phyloP scores from a whole-genome alignment of 2,797 vertebrate genomes.

The Chrysocyon brachyurus region DNA sequence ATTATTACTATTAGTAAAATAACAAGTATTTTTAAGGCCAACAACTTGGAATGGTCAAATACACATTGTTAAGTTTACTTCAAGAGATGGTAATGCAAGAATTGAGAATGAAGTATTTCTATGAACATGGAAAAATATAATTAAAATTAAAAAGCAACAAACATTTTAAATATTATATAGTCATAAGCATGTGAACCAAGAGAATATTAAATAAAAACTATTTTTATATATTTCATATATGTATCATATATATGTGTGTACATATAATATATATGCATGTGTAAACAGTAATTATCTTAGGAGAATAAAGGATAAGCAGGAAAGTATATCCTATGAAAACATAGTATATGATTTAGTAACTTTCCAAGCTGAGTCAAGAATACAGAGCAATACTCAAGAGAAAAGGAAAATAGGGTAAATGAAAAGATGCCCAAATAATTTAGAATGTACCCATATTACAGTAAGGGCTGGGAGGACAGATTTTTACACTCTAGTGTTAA shows the following conservation, averaged over 20 bases:
- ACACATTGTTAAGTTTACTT: neutral
- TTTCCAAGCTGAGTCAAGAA: slow-evolving; percentile 44
- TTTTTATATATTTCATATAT: too few species aligned
- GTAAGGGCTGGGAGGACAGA: neutral
- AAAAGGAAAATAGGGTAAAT: slow-evolving; percentile 30
- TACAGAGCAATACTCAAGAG: neutral
- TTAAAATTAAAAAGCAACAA: slow-evolving; percentile 45
- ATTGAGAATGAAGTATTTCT: slow-evolving; percentile 59
- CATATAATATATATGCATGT: neutral
- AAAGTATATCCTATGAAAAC: slow-evolving; percentile 27
- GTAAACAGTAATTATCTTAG: slow-evolving; percentile 44
- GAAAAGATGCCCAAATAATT: slow-evolving; percentile 48
- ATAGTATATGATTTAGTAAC: neutral
- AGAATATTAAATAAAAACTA: slow-evolving; percentile 59
- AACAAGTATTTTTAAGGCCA: slow-evolving; percentile 19
- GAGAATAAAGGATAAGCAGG: neutral
- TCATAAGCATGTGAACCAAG: slow-evolving; percentile 30
- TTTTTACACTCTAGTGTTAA: neutral
- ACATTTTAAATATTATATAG: slow-evolving; percentile 38
- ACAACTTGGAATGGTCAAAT: slow-evolving; percentile 13
- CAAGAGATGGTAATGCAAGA: slow-evolving; percentile 14
- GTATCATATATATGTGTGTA: neutral
- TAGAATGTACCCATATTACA: neutral
- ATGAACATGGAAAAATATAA: slow-evolving; percentile 52
- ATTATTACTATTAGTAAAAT: slow-evolving; percentile 51